Conservation (phyloP, 2,113 vertebrate species). For the Solea senegalensis region DNA sequence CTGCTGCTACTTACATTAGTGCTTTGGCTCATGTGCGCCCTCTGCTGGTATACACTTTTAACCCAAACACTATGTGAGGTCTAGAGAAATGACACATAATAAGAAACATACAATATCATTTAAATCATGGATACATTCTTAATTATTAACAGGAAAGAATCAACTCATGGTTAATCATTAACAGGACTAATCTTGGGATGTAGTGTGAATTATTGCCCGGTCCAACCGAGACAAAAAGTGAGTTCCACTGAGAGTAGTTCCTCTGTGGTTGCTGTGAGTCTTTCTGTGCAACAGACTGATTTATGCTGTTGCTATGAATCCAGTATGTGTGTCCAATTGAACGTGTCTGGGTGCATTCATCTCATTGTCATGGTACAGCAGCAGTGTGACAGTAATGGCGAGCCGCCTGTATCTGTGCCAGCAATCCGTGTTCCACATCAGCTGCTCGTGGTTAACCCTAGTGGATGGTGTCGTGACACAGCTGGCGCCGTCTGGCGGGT, state of each 20-base stretch:
- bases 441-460: slow-evolving; percentile 21
- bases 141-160: no score
- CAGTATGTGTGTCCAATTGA: slow-evolving; percentile 4
- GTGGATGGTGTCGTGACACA: slow-evolving; percentile 5
- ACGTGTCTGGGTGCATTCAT: slow-evolving; percentile 23
- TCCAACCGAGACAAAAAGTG: not conserved
- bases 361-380: slow-evolving; percentile 9
- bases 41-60: no score
- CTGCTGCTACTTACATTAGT: no score
- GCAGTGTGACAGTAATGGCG: slow-evolving; percentile 11
- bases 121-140: no score
- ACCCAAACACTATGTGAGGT: no score
- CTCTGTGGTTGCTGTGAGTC: not conserved
- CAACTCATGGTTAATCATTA: no score
- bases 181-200: no score
- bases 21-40: no score
- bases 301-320: not conserved
- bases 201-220: not conserved
- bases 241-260: not conserved
- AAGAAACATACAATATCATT: no score
- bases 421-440: slow-evolving; percentile 18
- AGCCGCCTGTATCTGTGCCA: slow-evolving; percentile 31
- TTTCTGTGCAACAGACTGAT: slow-evolving; percentile 1
- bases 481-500: slow-evolving; percentile 19
- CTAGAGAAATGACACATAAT: no score